A percentile compares a stretch with the other conserved stretches of the same genome.
Evolutionary conservation across 1,140 invertebrate species (phyloP).

Genomic region (Pachyrhynchus sulphureomaculatus): DNA sequence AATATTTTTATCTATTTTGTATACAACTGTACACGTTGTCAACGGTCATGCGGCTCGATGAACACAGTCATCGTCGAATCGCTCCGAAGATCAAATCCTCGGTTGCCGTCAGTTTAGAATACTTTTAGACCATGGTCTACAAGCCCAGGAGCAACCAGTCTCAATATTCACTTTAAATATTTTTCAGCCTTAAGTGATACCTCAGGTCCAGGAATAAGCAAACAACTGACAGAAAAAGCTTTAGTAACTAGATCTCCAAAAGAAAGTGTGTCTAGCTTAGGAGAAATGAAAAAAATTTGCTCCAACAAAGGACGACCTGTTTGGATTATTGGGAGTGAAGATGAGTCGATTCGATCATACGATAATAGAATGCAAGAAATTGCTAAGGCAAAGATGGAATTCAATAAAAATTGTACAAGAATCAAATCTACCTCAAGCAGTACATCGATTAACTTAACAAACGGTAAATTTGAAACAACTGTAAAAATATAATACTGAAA

Average conservation of each 20-base stretch:
- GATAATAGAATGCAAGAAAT: constrained; percentile 44
- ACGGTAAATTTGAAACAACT: not conserved
- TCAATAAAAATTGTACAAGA: constrained; percentile 43
- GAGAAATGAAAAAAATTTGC: constrained; percentile 31
- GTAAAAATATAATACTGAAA: not conserved
- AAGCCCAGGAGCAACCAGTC: too few species aligned
- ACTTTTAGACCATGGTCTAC: too few species aligned
- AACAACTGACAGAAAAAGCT: constrained; percentile 31
- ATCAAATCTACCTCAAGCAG: constrained; percentile 35
- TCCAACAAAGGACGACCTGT: constrained; percentile 51
- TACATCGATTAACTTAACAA: constrained; percentile 31
- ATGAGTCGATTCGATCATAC: constrained; percentile 52
- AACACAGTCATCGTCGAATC: too few species aligned
- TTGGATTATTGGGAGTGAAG: constrained; percentile 63
- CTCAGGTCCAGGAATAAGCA: constrained; percentile 24
- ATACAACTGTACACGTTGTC: too few species aligned
- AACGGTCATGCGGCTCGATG: too few species aligned
- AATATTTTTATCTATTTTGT: too few species aligned
- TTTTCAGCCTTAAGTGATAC: constrained; percentile 29
- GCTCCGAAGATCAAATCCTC: too few species aligned
- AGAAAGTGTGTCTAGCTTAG: constrained; percentile 29
- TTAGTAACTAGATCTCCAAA: constrained; percentile 34
- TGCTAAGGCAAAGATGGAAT: constrained; percentile 35
- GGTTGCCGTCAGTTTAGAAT: too few species aligned
- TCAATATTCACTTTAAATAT: too few species aligned